Evolutionary conservation across 2,797 vertebrate species (phyloP).

Genomic region (Artibeus lituratus): DNA sequence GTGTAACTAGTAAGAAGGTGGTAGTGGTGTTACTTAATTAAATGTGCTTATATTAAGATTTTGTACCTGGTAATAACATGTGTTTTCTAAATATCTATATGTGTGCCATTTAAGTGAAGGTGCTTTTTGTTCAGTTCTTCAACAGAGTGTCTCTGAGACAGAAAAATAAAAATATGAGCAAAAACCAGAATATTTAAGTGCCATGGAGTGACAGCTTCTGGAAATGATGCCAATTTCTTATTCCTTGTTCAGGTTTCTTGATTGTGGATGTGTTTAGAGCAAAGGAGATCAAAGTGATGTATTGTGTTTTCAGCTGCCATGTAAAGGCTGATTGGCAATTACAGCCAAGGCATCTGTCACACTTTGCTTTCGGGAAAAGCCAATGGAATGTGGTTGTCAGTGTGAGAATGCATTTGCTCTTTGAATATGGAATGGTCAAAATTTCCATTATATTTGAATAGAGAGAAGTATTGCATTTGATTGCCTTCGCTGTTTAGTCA

Average conservation of each 20-base stretch:
- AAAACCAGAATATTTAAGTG: slow-evolving; percentile 76
- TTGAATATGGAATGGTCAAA: slow-evolving; percentile 76
- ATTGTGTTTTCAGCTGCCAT: slow-evolving; percentile 82
- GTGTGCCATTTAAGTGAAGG: slow-evolving; percentile 34
- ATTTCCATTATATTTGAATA: slow-evolving; percentile 72
- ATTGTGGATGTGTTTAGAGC: slow-evolving; percentile 79
- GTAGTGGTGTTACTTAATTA: slow-evolving; percentile 72
- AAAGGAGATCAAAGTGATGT: slow-evolving; percentile 83
- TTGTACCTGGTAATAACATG: slow-evolving; percentile 39
- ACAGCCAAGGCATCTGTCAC: slow-evolving; percentile 83
- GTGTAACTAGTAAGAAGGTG: slow-evolving; percentile 60
- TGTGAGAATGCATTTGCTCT: slow-evolving; percentile 71
- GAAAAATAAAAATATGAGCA: slow-evolving; percentile 73
- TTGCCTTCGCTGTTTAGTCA: slow-evolving; percentile 57
- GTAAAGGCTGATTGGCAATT: slow-evolving; percentile 82
- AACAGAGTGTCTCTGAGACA: slow-evolving; percentile 48
- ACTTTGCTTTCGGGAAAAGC: slow-evolving; percentile 79
- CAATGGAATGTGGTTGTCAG: slow-evolving; percentile 69
- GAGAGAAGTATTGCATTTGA: slow-evolving; percentile 56
- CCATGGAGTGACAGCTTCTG: slow-evolving; percentile 69
- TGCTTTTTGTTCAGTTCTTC: slow-evolving; percentile 57
- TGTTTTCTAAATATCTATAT: slow-evolving; percentile 30
- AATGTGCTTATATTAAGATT: slow-evolving; percentile 60
- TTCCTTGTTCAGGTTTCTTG: slow-evolving; percentile 77
- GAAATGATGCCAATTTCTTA: slow-evolving; percentile 78